A percentile compares a stretch with the other conserved stretches of the same genome.
Evolutionary conservation across 2,797 vertebrate genomes (phyloP).

Genomic region (Sebastes vulpes): DNA sequence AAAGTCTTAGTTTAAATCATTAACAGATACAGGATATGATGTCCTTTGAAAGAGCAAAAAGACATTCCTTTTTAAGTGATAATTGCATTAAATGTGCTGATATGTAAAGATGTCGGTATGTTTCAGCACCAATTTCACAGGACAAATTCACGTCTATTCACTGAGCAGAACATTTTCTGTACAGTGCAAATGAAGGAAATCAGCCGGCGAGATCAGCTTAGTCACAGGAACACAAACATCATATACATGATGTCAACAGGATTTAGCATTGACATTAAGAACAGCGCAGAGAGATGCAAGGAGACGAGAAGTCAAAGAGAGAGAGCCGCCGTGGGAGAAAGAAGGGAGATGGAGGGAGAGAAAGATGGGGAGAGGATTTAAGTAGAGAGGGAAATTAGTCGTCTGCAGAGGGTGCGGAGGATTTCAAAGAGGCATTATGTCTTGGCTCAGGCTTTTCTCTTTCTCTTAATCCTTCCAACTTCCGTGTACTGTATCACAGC

Average conservation of each 20-base stretch:
- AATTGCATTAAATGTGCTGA: background rate
- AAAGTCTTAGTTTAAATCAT: background rate
- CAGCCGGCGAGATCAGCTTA: conserved; percentile 22
- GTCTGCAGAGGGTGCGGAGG: conserved; percentile 50
- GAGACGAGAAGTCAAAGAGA: conserved; percentile 14
- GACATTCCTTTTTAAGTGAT: background rate
- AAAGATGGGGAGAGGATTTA: conserved; percentile 23
- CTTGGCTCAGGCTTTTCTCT: conserved; percentile 50
- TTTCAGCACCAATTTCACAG: background rate
- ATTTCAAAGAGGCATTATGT: conserved; percentile 64
- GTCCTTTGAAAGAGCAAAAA: background rate
- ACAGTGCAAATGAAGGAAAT: conserved; percentile 3
- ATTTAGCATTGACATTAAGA: conserved; percentile 27
- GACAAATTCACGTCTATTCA: background rate
- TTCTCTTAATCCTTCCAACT: conserved; percentile 53
- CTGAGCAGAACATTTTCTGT: background rate
- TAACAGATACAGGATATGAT: background rate
- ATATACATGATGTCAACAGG: conserved; percentile 32
- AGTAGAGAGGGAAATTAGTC: conserved; percentile 35
- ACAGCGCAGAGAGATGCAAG: background rate
- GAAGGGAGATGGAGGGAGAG: background rate
- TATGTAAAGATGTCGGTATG: background rate
- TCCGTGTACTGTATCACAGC: conserved; percentile 26
- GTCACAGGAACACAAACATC: conserved; percentile 50
- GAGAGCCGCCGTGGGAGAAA: background rate